Conservation (phyloP, 2,888 invertebrate species). For the Napeogenes sylphis region DNA sequence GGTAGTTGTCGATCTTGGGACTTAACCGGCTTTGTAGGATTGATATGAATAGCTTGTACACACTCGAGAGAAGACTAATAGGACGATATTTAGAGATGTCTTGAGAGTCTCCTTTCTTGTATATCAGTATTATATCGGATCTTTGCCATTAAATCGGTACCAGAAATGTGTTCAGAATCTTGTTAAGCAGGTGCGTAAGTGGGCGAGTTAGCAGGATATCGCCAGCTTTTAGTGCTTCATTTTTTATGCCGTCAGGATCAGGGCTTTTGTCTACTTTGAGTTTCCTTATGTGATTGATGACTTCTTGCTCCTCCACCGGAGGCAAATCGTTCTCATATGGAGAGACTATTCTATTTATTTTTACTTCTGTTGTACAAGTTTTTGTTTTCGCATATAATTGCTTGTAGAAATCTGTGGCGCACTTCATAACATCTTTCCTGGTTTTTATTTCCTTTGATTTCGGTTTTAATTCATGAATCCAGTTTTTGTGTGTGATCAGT, state of each 20-base stretch:
- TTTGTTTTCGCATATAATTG: conserved; percentile 12
- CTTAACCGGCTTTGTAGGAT: no score
- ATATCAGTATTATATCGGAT: conserved; percentile 13
- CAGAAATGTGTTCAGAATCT: conserved; percentile 1
- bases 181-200: conserved; percentile 18
- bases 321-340: not conserved
- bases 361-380: not conserved
- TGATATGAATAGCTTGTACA: no score
- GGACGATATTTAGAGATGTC: no score
- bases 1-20: no score
- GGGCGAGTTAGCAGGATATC: conserved; percentile 16
- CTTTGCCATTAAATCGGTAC: conserved; percentile 13
- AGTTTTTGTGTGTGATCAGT: no score
- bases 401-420: no score
- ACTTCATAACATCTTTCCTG: no score
- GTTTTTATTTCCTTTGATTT: no score
- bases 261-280: conserved; percentile 30
- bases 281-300: conserved; percentile 23
- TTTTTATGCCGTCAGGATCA: conserved; percentile 29
- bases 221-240: conserved; percentile 30
- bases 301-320: conserved; percentile 12
- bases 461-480: no score
- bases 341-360: not conserved
- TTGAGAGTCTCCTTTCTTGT: not conserved
- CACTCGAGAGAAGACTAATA: no score